Percentiles rank a stretch among this genome's conserved stretches.
phyloP scores from a whole-genome alignment of 1,140 invertebrate species.

The Drosophila seguyi region DNA sequence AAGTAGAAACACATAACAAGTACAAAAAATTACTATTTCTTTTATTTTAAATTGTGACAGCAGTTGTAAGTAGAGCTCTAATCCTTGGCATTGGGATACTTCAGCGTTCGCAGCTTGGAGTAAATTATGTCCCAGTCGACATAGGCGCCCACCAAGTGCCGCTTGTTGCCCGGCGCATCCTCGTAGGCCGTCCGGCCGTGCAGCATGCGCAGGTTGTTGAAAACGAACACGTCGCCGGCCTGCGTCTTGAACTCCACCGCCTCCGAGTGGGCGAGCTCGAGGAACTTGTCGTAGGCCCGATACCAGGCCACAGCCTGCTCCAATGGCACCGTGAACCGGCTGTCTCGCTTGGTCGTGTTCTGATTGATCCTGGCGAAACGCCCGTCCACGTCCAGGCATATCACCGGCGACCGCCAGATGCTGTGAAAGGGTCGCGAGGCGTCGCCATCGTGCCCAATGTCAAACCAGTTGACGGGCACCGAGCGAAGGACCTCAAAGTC shows the following conservation, averaged over 20 bases:
- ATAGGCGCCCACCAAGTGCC: constrained; percentile 89
- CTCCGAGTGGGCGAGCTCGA: constrained; percentile 86
- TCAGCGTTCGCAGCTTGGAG: constrained; percentile 86
- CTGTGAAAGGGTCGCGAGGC: constrained; percentile 87
- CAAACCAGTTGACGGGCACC: constrained; percentile 89
- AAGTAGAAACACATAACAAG: background rate
- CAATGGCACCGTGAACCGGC: constrained; percentile 87
- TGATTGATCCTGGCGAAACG: constrained; percentile 87
- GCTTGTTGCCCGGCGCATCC: constrained; percentile 86
- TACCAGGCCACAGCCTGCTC: constrained; percentile 88
- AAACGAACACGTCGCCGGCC: constrained; percentile 88
- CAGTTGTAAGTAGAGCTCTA: too few relatives aligned
- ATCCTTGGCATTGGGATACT: constrained; percentile 53
- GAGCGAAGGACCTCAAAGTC: constrained; percentile 87
- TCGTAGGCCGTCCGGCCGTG: constrained; percentile 89
- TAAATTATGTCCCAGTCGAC: constrained; percentile 91
- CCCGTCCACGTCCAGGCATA: constrained; percentile 87
- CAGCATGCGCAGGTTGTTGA: constrained; percentile 89
- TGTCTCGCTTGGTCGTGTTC: constrained; percentile 89
- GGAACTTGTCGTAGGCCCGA: constrained; percentile 87
- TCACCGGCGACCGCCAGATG: constrained; percentile 87
- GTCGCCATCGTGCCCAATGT: constrained; percentile 87
- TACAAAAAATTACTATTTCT: background rate
- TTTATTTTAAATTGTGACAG: background rate
- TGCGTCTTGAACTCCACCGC: constrained; percentile 88